phyloP scores from a whole-genome alignment of 2,113 vertebrate species.

The Eretmochelys imbricata region DNA sequence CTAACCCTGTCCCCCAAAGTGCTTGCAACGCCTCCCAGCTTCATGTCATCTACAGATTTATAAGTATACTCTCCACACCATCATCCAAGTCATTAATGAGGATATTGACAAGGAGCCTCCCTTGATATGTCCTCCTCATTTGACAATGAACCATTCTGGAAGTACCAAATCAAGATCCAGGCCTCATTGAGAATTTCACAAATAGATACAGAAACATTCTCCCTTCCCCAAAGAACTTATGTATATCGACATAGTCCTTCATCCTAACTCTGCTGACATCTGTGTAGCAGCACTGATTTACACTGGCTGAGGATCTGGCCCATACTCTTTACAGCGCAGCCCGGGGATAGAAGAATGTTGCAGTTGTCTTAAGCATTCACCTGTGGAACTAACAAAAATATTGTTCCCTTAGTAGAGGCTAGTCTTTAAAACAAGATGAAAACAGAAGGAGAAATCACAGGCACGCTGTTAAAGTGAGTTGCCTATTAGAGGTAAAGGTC shows the following conservation, averaged over 20 bases:
- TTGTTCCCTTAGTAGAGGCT: background rate
- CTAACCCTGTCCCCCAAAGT: background rate
- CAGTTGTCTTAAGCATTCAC: background rate
- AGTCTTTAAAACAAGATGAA: background rate
- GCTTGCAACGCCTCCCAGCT: background rate
- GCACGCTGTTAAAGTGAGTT: background rate
- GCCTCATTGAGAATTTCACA: background rate
- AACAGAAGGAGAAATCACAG: background rate
- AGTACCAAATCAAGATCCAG: background rate
- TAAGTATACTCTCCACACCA: background rate
- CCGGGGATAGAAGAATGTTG: background rate
- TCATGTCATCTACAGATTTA: background rate
- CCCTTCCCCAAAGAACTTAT: background rate
- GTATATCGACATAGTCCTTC: background rate
- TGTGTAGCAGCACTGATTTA: background rate
- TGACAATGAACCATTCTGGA: background rate
- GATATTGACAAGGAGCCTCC: background rate
- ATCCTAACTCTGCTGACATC: background rate
- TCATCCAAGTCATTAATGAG: background rate
- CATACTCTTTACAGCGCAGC: background rate
- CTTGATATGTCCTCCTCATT: background rate
- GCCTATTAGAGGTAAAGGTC: background rate
- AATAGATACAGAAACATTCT: background rate
- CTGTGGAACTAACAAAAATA: background rate
- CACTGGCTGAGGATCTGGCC: background rate